Base-by-base conservation (phyloP, 2,888 invertebrate species). In the Bugulina stolonifera region DNA sequence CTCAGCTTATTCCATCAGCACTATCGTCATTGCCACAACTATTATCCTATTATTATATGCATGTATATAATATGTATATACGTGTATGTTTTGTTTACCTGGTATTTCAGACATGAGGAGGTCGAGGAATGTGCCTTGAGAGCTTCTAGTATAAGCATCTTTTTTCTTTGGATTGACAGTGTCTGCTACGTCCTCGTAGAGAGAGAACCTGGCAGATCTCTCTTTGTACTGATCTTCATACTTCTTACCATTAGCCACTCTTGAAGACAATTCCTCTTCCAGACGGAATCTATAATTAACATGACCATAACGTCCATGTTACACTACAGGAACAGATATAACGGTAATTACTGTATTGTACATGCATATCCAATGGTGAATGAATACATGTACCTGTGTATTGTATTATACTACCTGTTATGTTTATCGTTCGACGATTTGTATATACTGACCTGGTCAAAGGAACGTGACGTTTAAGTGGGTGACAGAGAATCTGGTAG, bases 401-500 rank as follows among this genome's bases (percentile, higher is more conserved):
- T n/a, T n/a, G n/a, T n/a, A n/a, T n/a, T n/a, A n/a, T n/a, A n/a
- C n/a, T n/a, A n/a, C n/a, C n/a, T n/a, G n/a, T n/a, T n/a, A n/a
- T n/a, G n/a, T n/a, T n/a, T n/a, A n/a, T n/a, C n/a, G n/a, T n/a
- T n/a, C n/a, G n/a, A n/a, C n/a, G n/a, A n/a, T n/a, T n/a, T n/a
- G n/a, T n/a, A n/a, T n/a, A n/a, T n/a, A n/a, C n/a, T n/a, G n/a
- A 64, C 64, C 64, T 64, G 64, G 64, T 64, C 25, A 64, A 32
- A 32, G 64, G 64, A 29, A 64, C 64, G n/a, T 64, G 27, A 10
- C 32, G 22, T 32, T 64, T 64, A 3, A 70, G 22, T 10, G 70
- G 70, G 23, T 70, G 70, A 23, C 70, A 70, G 52, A 70, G 54
- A 14, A 70, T 70, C 25, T 29, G 35, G 29, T 70, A 70, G 70